Percentiles rank a stretch among this genome's conserved stretches.
Conservation (phyloP, 2,797 vertebrate genomes). For the Anniella stebbinsi region DNA sequence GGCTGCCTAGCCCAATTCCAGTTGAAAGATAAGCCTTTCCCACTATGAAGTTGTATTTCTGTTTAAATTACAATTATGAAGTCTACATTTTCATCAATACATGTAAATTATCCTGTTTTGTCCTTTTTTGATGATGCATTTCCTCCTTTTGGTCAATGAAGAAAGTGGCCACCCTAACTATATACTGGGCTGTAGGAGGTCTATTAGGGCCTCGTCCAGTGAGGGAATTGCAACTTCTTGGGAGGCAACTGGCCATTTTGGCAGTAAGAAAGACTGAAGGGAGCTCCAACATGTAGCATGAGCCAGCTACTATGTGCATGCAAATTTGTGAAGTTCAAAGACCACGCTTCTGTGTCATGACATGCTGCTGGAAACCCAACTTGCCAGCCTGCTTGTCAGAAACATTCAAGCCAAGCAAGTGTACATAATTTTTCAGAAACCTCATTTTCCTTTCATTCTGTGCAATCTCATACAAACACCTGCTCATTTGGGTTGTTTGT, state of each 20-base stretch:
- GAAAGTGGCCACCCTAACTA: not conserved
- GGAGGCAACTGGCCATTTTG: not conserved
- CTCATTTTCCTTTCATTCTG: conserved; percentile 68
- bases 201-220: not conserved
- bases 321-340: conserved; percentile 1
- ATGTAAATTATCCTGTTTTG: too few species aligned
- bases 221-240: conserved; percentile 12
- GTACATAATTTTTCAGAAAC: conserved; percentile 67
- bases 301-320: conserved; percentile 25
- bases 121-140: too few species aligned
- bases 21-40: too few species aligned
- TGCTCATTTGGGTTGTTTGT: conserved; percentile 50
- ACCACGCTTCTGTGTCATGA: conserved; percentile 43
- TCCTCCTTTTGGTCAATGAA: too few species aligned
- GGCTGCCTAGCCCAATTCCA: too few species aligned
- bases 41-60: too few species aligned
- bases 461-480: conserved; percentile 59
- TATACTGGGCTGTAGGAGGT: not conserved
- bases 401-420: conserved; percentile 55
- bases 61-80: too few species aligned
- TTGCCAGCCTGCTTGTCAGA: conserved; percentile 45
- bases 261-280: not conserved
- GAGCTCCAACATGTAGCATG: conserved; percentile 36
- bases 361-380: conserved; percentile 51
- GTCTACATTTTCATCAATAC: too few species aligned